Evolutionary conservation across 2,888 invertebrate species (phyloP).

Genomic region (Tipula confusa): DNA sequence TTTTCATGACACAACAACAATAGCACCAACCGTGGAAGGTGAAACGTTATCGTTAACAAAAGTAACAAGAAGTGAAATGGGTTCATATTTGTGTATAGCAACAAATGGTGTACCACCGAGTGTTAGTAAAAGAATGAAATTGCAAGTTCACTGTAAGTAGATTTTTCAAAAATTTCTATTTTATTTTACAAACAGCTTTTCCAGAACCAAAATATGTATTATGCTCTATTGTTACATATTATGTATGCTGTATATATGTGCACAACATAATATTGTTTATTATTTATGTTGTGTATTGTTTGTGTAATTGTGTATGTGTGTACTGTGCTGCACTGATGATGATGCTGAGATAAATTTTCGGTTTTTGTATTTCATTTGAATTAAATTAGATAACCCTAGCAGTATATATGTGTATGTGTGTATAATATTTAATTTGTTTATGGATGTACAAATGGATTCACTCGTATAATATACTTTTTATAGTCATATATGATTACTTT

Average conservation of each 20-base stretch:
- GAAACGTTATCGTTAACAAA: constrained; percentile 77
- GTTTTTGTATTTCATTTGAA: background rate
- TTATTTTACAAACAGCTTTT: background rate
- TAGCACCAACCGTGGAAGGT: constrained; percentile 70
- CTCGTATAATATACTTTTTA: background rate
- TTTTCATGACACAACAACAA: constrained; percentile 31
- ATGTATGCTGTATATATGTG: too few species aligned
- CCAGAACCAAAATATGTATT: background rate
- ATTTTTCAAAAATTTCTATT: constrained; percentile 1
- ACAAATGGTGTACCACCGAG: constrained; percentile 84
- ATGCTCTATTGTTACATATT: background rate
- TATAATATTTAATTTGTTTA: background rate
- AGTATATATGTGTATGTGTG: background rate
- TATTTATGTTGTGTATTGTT: background rate
- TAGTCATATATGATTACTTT: background rate
- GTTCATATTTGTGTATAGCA: constrained; percentile 82
- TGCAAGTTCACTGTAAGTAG: constrained; percentile 86
- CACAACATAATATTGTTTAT: background rate
- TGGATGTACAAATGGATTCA: background rate
- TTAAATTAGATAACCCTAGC: background rate
- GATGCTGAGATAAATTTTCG: background rate
- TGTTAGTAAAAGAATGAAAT: constrained; percentile 85
- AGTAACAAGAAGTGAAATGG: constrained; percentile 86
- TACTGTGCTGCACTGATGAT: background rate
- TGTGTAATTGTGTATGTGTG: background rate